phyloP scores from a whole-genome alignment of 1,140 invertebrate species.

The Drosophila pachea region DNA sequence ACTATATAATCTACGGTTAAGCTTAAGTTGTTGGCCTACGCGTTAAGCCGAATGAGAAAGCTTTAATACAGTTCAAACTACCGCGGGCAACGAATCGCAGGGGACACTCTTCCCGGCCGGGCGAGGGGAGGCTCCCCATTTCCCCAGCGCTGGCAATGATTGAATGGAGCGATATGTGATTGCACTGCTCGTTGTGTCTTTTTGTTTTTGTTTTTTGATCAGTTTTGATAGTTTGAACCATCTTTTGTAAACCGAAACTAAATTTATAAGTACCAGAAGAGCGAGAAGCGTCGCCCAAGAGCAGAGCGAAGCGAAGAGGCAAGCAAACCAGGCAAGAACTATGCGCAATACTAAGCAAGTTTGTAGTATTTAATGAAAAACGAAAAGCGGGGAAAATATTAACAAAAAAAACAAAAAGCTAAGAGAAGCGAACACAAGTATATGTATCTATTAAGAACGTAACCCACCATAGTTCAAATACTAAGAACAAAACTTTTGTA shows the following conservation, averaged over 20 bases:
- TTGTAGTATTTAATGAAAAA: constrained; percentile 51
- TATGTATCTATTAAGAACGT: constrained; percentile 67
- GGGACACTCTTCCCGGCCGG: constrained; percentile 7
- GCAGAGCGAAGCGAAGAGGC: neutral
- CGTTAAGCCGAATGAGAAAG: constrained; percentile 47
- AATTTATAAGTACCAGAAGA: constrained; percentile 17
- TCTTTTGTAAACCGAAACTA: constrained; percentile 38
- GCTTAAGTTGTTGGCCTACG: constrained; percentile 60
- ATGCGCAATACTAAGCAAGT: constrained; percentile 38
- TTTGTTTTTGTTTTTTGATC: constrained; percentile 2
- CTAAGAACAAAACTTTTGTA: constrained; percentile 74
- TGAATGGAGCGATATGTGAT: constrained; percentile 56
- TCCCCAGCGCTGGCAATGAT: neutral
- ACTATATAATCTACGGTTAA: constrained; percentile 54
- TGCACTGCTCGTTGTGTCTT: constrained; percentile 51
- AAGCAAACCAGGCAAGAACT: constrained; percentile 38
- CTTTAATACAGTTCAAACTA: constrained; percentile 74
- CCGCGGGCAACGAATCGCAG: constrained; percentile 51
- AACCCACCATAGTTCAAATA: constrained; percentile 76
- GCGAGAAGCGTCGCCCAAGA: constrained; percentile 2
- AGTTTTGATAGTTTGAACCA: constrained; percentile 53
- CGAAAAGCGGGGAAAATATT: constrained; percentile 1
- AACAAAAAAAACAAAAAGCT: constrained; percentile 1
- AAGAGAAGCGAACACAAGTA: constrained; percentile 20
- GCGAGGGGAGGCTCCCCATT: constrained; percentile 36